These are phyloP conservation scores for Pocillopora damicornis DNA, from an alignment of 64 coral and sea anemone genomes.

Conservation along the genomic window DNA sequence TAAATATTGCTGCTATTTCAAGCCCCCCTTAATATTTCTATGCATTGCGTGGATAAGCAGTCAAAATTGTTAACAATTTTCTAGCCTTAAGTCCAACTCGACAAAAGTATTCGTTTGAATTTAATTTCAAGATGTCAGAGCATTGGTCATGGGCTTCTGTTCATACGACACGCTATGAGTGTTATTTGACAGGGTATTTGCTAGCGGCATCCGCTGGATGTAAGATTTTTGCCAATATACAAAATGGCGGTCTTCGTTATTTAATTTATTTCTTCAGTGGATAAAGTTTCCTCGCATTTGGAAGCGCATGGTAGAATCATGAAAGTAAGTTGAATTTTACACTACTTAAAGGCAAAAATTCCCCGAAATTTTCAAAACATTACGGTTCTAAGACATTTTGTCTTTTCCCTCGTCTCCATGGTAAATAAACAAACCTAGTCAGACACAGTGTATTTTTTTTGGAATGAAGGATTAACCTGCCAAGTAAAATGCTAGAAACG, in stretches of 20 bases:
- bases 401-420: not conserved
- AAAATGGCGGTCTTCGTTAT: slow-evolving; percentile 23
- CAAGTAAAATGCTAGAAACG: not conserved
- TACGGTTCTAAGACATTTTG: not conserved
- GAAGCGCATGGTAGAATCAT: not conserved
- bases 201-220: not conserved
- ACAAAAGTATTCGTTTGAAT: too few species aligned
- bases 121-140: too few species aligned
- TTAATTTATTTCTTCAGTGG: not conserved
- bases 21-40: not conserved
- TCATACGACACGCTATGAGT: not conserved
- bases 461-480: not conserved
- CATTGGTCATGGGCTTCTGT: not conserved
- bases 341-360: not conserved
- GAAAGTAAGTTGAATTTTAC: not conserved
- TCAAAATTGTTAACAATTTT: too few species aligned
- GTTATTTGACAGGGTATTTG: not conserved
- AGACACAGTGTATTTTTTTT: not conserved
- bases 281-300: not conserved
- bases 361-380: too few species aligned
- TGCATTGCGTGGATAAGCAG: not conserved
- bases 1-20: too few species aligned
- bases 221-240: not conserved
- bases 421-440: slow-evolving; percentile 9
- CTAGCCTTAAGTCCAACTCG: not conserved